phyloP scores from a whole-genome alignment of 2,888 invertebrate genomes.

The Coecobrya sp. region DNA sequence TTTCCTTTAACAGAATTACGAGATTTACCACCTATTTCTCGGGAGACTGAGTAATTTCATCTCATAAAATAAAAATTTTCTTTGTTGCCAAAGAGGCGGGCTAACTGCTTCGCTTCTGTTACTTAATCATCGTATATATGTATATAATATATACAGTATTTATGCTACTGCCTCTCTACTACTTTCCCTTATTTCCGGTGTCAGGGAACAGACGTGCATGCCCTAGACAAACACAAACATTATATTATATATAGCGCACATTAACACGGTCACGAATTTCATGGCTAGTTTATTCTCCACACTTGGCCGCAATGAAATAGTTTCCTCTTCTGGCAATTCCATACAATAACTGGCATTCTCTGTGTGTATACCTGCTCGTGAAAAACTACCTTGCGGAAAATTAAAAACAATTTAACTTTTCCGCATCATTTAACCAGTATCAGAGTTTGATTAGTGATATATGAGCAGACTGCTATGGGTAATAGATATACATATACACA shows the following conservation, averaged over 20 bases:
- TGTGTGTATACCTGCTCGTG: background rate
- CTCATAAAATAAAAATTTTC: constrained; percentile 43
- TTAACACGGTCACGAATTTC: constrained; percentile 2
- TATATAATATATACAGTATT: background rate
- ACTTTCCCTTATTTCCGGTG: constrained; percentile 6
- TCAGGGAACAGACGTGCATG: background rate
- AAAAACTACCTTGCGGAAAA: constrained; percentile 38
- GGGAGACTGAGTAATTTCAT: constrained; percentile 50
- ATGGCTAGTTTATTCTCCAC: constrained; percentile 17
- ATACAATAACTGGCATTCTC: too few relatives aligned
- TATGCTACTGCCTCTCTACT: background rate
- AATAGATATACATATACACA: too few relatives aligned
- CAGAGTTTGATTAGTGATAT: background rate
- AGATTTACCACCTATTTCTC: constrained; percentile 57
- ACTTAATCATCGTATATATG: constrained; percentile 33
- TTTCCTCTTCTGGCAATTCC: background rate
- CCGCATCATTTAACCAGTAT: background rate
- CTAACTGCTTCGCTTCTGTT: constrained; percentile 22
- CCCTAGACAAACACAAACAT: background rate
- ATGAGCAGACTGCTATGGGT: background rate
- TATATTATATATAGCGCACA: background rate
- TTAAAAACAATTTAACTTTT: constrained; percentile 31
- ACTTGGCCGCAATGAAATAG: background rate
- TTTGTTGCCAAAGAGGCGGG: constrained; percentile 16
- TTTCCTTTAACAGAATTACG: constrained; percentile 44